Evolutionary conservation across 2,113 vertebrate genomes (phyloP), one percentile per base, ranked within the genome.

Genomic region (Lathamus discolor): DNA sequence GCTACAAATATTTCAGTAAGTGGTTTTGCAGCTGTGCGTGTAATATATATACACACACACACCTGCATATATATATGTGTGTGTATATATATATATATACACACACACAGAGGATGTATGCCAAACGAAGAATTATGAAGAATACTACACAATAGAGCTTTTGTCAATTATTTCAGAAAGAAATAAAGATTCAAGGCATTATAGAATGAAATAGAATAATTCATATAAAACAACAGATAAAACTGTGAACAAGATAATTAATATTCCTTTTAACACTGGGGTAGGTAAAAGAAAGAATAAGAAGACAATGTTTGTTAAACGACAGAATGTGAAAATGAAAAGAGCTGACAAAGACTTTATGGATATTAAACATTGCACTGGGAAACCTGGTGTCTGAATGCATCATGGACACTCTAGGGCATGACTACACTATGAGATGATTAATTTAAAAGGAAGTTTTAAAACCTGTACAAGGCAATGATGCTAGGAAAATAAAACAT

Each of bases 11-110:
- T 61, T 66, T 43, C 17, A 6, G 4, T 5, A 33, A 70, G 27
- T 49, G 28, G 4, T 68, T 93, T 86, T 91, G 33, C 62, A 83
- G 18, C 28, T 23, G 24, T 29, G 7, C 29, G 0, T 57, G 31
- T 13, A 57, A 57, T 57, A 7, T 23, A n/a, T 54, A 10, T 28
- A 7, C 5, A 8, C 7, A 35, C 22, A 3, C 15, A 8, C 7
- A 31, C 41, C 17, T 25, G 8, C 17, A 3, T 19, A 16, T 17
- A 27, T 52, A 7, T 43, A 17, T 43, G 29, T 23, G 17, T 22
- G 29, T 23, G 18, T 22, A 4, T 33, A 0, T 49, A 4, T 27
- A n/a, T 44, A 28, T 23, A 9, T 54, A 5, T 6, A 10, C 6
- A 9, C 15, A 3, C 55, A 35, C 31, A 57, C 2, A 41, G 37